A percentile compares a stretch with the other conserved stretches of the same genome.
phyloP scores from a whole-genome alignment of 1,140 invertebrate species.

The Sycophaga agraensis region DNA sequence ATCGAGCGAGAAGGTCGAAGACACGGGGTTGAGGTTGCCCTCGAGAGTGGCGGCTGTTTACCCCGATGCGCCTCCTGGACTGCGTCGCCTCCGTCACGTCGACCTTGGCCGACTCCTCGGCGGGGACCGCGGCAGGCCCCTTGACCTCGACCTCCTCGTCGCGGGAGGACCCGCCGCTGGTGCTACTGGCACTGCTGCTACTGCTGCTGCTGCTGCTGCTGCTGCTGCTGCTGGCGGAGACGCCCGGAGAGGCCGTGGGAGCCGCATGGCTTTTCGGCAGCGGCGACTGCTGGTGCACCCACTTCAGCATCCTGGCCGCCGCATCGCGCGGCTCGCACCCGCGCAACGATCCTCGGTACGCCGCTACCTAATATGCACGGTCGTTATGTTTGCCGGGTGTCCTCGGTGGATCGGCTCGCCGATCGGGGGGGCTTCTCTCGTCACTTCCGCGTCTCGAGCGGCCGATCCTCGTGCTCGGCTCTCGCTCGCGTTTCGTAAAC shows the following conservation, averaged over 20 bases:
- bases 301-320: conserved; percentile 51
- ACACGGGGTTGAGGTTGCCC: too few relatives aligned
- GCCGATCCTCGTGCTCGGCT: too few relatives aligned
- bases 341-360: too few relatives aligned
- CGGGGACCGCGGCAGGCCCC: background rate
- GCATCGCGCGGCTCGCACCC: conserved; percentile 24
- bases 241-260: background rate
- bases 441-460: too few relatives aligned
- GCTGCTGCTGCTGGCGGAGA: background rate
- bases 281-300: conserved; percentile 47
- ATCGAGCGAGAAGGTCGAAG: too few relatives aligned
- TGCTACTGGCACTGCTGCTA: background rate
- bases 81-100: background rate
- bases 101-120: background rate
- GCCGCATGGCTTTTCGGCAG: conserved; percentile 41
- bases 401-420: too few relatives aligned
- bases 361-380: too few relatives aligned
- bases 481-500: too few relatives aligned
- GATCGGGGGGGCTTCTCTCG: too few relatives aligned
- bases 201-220: background rate
- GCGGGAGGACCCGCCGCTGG: background rate
- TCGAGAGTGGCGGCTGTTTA: too few relatives aligned
- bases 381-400: too few relatives aligned
- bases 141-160: background rate
- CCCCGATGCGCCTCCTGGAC: conserved; percentile 10